phyloP scores from a whole-genome alignment of 2,113 vertebrate genomes.

The Chrysemys picta region DNA sequence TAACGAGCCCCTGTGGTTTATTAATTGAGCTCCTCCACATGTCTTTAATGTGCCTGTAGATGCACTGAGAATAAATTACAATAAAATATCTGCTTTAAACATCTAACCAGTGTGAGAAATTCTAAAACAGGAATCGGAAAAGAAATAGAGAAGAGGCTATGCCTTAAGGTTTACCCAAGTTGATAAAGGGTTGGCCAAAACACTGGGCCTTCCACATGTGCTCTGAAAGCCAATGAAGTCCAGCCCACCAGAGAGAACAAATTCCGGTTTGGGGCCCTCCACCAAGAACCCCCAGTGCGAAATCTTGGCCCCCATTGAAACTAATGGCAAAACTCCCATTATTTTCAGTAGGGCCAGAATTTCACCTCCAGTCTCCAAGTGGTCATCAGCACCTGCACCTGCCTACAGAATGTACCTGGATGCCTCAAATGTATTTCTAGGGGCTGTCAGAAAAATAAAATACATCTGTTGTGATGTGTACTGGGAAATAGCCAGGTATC shows the following conservation, averaged over 20 bases:
- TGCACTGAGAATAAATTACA: neutral
- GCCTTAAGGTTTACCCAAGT: accelerated
- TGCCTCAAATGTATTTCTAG: neutral
- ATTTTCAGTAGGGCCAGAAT: neutral
- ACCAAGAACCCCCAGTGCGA: neutral
- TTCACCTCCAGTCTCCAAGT: neutral
- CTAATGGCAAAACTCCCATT: neutral
- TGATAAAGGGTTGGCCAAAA: neutral
- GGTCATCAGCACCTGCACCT: neutral
- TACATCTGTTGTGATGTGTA: neutral
- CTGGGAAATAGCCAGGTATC: neutral
- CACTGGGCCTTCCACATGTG: accelerated
- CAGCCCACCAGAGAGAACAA: neutral
- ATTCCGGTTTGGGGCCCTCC: neutral
- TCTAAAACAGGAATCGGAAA: accelerated
- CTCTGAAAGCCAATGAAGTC: neutral
- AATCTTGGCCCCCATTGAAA: neutral
- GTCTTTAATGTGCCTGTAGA: accelerated
- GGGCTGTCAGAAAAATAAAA: neutral
- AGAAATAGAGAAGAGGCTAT: neutral
- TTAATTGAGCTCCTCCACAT: neutral
- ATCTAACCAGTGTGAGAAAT: accelerated
- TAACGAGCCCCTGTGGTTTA: accelerated
- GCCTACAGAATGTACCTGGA: neutral
- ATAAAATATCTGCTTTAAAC: accelerated